phyloP scores from a whole-genome alignment of 2,888 invertebrate genomes.

The Sthenelais limicola region DNA sequence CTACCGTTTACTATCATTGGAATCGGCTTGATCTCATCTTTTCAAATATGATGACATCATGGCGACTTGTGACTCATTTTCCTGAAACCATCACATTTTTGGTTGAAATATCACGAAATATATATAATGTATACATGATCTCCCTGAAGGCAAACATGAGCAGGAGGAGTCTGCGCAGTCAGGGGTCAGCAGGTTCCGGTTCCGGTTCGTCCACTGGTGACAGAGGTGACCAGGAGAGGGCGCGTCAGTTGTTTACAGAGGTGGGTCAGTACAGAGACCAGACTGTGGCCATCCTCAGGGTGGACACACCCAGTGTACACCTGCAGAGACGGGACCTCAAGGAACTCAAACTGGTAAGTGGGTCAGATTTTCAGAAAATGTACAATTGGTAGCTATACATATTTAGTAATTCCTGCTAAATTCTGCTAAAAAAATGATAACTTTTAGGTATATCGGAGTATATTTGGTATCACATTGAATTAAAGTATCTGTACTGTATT shows the following conservation, averaged over 20 bases:
- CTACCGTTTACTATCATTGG: too few species aligned
- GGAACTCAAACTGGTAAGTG: constrained; percentile 19
- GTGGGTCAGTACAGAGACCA: not conserved
- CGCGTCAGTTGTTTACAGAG: not conserved
- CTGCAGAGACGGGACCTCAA: not conserved
- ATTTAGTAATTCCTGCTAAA: not conserved
- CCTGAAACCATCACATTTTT: too few species aligned
- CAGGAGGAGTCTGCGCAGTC: not conserved
- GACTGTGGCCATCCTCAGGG: constrained; percentile 1
- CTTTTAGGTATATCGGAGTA: not conserved
- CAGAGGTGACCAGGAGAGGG: not conserved
- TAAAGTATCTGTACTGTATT: not conserved
- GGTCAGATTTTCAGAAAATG: not conserved
- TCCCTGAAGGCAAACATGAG: constrained; percentile 30
- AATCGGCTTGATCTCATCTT: too few species aligned
- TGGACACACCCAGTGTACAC: not conserved
- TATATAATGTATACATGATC: too few species aligned
- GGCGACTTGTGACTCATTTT: too few species aligned
- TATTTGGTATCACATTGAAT: not conserved
- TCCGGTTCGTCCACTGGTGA: not conserved
- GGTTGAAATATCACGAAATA: too few species aligned
- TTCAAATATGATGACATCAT: too few species aligned
- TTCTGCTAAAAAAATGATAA: not conserved
- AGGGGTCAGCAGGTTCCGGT: not conserved
- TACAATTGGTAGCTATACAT: too few species aligned